Base-by-base conservation (phyloP, 2,113 vertebrate species). In the Collichthys lucidus region DNA sequence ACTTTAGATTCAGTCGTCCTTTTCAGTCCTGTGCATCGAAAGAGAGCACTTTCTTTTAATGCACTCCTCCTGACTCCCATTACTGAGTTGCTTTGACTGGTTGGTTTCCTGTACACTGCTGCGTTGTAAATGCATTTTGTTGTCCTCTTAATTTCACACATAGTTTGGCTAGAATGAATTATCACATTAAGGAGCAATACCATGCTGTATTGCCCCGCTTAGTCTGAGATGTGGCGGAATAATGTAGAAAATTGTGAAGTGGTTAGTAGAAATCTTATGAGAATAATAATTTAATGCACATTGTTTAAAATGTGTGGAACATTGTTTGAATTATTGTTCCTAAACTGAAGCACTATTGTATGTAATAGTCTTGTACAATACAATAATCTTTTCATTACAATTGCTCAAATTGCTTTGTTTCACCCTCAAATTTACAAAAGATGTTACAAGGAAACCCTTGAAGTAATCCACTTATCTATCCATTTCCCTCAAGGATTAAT, bases 401-500 rank as follows among this genome's bases (percentile, higher is more conserved):
- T 71, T 57, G 74, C 55, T 40, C 22, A 17, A 79, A 75, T 56
- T 14, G 24, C 26, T 81, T 79, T 84, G 26, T 77, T 72, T 42
- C 31, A 9, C 16, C 49, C 46, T 73, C 20, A 64, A 15, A 67
- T 71, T 73, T 52, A n/a, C 15, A 79, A 65, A 70, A 77, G 55
- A 73, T 77, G 77, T 82, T 82, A 50, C 70, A 71, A 72, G 53
- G 14, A 59, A 75, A 84, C 63, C 74, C 71, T 63, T 63, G 44
- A 76, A 66, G 49, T 76, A 87, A 92, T 91, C 84, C 82, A 85
- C 78, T 82, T 89, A 82, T 91, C 84, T 79, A 26, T 72, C 63
- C 59, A 57, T 61, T 83, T 80, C 80, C 74, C 74, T 64, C 11
- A n/a, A 81, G 83, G 82, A 85, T 72, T 85, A 91, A 87, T 80